Base-by-base conservation (phyloP, 2,797 vertebrate genomes). In the Pseudomugil tenellus region DNA sequence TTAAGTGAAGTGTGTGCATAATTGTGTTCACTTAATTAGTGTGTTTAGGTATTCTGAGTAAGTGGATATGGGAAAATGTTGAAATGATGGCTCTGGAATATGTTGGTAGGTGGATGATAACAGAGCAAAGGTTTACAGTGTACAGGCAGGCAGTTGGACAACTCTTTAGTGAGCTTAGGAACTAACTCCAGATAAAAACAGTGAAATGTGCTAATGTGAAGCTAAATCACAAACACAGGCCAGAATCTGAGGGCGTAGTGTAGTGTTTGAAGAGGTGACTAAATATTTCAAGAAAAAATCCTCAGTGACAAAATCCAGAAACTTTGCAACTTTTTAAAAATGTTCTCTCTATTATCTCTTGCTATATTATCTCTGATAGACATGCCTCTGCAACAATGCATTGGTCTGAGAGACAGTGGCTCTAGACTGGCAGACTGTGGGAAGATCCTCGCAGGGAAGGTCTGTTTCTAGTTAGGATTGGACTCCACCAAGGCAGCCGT, bases 121-220 rank as follows among this genome's bases (percentile, higher is more conserved):
- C 74, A 83, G 85, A 81, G 78, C 67, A 81, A 79, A 87, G 81
- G 81, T 89, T 70, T 71, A 58, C 37, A 70, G 60, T 79, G 73
- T 74, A 72, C 69, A 76, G 79, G 68, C 78, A 80, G 75, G 82
- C 63, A 52, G 81, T 71, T 59, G 63, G 74, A 72, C 66, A 67
- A 55, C 74, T 81, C 79, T 81, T 72, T 74, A 63, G 60, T 54
- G 73, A 72, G 81, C 86, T 91, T 83, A 85, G 70, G 66, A 70
- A 67, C 75, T 91, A 83, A 91, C 88, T 87, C 83, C 76, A 85
- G 79, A 90, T 88, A 72, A 90, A 91, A 90, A 64, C 39, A 62
- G 80, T 77, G 82, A 84, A 87, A 67, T 70, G 76, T 51, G 54
- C 69, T 89, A 82, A 85, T 77, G 80, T 83, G 77, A 80, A 76